These are phyloP conservation scores for Hirudo medicinalis DNA, from an alignment of 1,140 invertebrate genomes.

Conservation along the genomic window DNA sequence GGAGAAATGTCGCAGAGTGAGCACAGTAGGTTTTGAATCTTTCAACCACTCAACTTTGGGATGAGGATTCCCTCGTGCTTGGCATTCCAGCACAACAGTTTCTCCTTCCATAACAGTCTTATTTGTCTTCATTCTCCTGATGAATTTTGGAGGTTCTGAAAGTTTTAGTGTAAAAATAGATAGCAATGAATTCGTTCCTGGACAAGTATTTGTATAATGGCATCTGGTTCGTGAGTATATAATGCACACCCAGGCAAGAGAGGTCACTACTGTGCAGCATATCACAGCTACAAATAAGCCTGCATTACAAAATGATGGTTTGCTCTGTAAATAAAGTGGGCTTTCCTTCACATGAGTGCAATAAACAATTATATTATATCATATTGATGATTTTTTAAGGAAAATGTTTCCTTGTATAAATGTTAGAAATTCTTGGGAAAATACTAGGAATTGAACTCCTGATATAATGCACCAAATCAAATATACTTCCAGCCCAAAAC, in stretches of 20 bases:
- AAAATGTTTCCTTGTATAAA: too few species aligned
- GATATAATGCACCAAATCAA: too few species aligned
- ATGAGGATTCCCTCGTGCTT: conserved; percentile 68
- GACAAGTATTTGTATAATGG: conserved; percentile 16
- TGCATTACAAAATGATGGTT: too few species aligned
- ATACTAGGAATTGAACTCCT: too few species aligned
- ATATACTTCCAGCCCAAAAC: too few species aligned
- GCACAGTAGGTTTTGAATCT: conserved; percentile 56
- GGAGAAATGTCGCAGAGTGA: conserved; percentile 62
- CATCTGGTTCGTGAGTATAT: conserved; percentile 60
- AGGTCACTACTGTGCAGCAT: conserved; percentile 73
- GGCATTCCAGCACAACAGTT: conserved; percentile 71
- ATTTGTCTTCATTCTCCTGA: conserved; percentile 26
- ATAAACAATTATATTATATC: too few species aligned
- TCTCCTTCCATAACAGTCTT: conserved; percentile 50
- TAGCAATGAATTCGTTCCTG: too few species aligned
- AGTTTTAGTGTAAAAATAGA: background rate
- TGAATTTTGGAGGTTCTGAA: conserved; percentile 63
- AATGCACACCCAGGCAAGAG: conserved; percentile 76
- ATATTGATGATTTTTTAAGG: too few species aligned
- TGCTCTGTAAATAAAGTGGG: too few species aligned
- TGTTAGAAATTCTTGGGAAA: too few species aligned
- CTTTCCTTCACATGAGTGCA: too few species aligned
- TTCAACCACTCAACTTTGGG: conserved; percentile 78
- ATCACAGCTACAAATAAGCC: too few species aligned